Conservation (phyloP, 2,113 vertebrate genomes). For the Deroptyus accipitrinus region DNA sequence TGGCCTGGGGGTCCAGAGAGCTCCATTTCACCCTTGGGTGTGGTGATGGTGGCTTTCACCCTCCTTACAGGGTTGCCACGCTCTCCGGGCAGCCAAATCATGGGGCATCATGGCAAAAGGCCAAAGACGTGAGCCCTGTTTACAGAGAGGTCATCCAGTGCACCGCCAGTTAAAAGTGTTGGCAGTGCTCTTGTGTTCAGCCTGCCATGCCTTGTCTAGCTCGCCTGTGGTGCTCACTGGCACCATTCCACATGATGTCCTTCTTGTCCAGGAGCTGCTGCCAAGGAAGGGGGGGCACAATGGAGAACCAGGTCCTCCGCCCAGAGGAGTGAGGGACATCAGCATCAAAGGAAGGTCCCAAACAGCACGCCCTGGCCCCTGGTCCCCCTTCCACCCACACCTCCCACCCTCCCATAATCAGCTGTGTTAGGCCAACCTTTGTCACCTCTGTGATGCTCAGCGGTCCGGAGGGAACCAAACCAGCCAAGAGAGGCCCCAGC, state of each 20-base stretch:
- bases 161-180: no score
- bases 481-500: neutral
- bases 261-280: neutral
- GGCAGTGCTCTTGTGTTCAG: no score
- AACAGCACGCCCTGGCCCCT: neutral
- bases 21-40: neutral
- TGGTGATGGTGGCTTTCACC: neutral
- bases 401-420: no score
- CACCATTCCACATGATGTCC: no score
- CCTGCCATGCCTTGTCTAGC: no score
- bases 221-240: no score
- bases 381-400: neutral
- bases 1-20: rapidly evolving
- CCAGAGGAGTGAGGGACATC: neutral
- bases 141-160: rapidly evolving
- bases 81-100: neutral
- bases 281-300: neutral
- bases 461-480: no score
- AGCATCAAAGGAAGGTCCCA: neutral
- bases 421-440: rapidly evolving
- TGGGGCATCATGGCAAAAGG: neutral
- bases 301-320: neutral
- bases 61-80: neutral
- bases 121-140: neutral
- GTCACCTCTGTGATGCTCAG: neutral